Percentiles rank a stretch among this genome's conserved stretches.
These are phyloP conservation scores for Neolamprologus caudopunctatus DNA, from an alignment of 2,113 vertebrate species.

Conservation along the genomic window DNA sequence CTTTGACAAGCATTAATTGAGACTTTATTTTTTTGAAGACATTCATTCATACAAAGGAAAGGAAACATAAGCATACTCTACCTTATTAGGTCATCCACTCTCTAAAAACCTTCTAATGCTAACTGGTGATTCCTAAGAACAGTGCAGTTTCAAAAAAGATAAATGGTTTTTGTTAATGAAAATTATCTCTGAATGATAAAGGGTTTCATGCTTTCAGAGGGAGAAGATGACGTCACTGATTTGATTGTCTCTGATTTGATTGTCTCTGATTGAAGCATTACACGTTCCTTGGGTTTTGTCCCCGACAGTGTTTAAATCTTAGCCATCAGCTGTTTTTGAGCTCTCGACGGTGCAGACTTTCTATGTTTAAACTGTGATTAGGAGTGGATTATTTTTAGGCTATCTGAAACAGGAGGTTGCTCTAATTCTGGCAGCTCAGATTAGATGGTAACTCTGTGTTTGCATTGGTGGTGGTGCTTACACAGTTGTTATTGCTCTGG, in stretches of 20 bases:
- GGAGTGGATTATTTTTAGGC: not conserved
- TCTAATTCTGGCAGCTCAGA: not conserved
- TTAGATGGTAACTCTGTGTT: not conserved
- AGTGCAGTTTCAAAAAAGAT: not conserved
- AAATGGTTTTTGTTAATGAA: not conserved
- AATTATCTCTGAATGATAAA: not conserved
- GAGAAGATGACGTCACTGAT: not conserved
- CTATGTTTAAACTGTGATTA: not conserved
- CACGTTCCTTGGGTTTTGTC: not conserved
- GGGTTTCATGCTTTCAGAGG: accelerated
- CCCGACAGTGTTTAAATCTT: not conserved
- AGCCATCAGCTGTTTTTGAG: not conserved
- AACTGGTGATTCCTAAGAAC: not conserved
- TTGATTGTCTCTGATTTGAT: not conserved
- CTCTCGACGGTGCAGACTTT: not conserved
- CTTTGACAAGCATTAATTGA: not conserved
- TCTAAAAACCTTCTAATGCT: not conserved
- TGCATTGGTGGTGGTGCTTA: not conserved
- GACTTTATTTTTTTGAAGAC: too few relatives aligned
- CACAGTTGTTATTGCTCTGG: not conserved
- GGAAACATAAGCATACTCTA: not conserved
- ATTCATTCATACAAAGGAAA: not conserved
- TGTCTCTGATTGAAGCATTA: not conserved
- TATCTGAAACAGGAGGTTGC: not conserved
- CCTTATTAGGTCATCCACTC: not conserved